Evolutionary conservation across 1,140 invertebrate species (phyloP).

Genomic region (Heliconius congener): DNA sequence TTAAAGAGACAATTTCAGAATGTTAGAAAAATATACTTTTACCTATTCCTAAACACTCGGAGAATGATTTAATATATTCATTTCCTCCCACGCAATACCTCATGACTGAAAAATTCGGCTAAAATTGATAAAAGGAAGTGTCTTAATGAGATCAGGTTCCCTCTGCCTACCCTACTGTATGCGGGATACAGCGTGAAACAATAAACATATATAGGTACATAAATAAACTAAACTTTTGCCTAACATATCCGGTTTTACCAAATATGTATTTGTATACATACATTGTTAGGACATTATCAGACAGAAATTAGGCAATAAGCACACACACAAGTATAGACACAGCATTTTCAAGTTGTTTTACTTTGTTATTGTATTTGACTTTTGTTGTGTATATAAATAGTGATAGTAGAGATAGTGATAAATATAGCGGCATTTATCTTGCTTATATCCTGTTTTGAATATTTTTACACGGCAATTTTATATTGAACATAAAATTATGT

Average conservation of each 20-base stretch:
- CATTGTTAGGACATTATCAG: not conserved
- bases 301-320: not conserved
- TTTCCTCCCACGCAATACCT: too few relatives aligned
- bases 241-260: conserved; percentile 6
- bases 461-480: not conserved
- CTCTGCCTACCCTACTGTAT: too few relatives aligned
- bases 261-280: not conserved
- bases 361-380: not conserved
- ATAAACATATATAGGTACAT: not conserved
- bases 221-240: not conserved
- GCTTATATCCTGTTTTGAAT: not conserved
- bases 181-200: too few relatives aligned
- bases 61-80: too few relatives aligned
- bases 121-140: too few relatives aligned
- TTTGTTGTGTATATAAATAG: not conserved
- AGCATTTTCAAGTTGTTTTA: not conserved
- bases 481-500: not conserved
- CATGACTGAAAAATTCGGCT: too few relatives aligned
- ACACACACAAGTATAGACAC: not conserved
- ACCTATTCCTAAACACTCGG: too few relatives aligned
- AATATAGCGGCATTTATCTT: not conserved
- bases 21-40: too few relatives aligned
- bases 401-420: not conserved
- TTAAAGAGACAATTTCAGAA: too few relatives aligned
- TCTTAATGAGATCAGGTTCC: too few relatives aligned